These are phyloP conservation scores for Proctacanthus coquilletti DNA, from an alignment of 1,140 invertebrate species.

Conservation along the genomic window DNA sequence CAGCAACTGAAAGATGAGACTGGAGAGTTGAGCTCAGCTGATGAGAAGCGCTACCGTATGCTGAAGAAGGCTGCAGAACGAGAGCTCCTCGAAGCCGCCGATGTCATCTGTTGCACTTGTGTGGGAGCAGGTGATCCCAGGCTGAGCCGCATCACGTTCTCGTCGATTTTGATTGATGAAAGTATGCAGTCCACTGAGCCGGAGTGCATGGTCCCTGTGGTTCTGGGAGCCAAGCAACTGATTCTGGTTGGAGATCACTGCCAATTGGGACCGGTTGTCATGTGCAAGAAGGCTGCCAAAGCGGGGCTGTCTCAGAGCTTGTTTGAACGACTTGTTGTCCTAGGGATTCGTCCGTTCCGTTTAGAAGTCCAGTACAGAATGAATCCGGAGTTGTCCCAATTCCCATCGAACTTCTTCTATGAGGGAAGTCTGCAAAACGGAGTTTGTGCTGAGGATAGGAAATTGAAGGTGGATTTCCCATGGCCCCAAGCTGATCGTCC, in stretches of 20 bases:
- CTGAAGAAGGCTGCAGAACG: slow-evolving; percentile 86
- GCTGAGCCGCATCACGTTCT: slow-evolving; percentile 81
- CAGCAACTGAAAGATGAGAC: slow-evolving; percentile 96
- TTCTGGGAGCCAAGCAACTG: slow-evolving; percentile 88
- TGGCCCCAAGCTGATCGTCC: slow-evolving; percentile 94
- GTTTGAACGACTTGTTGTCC: slow-evolving; percentile 91
- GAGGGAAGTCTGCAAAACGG: slow-evolving; percentile 98
- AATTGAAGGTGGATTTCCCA: slow-evolving; percentile 89
- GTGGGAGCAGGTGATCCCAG: slow-evolving; percentile 95
- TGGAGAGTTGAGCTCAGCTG: slow-evolving; percentile 81
- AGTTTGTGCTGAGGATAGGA: slow-evolving; percentile 86
- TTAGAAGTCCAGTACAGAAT: slow-evolving; percentile 98
- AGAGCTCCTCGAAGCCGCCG: slow-evolving; percentile 84
- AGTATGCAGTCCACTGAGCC: slow-evolving; percentile 94
- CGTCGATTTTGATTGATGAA: slow-evolving; percentile 96
- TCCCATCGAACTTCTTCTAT: slow-evolving; percentile 99
- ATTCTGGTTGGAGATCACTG: slow-evolving; percentile 98
- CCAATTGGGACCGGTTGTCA: slow-evolving; percentile 94
- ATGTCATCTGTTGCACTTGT: slow-evolving; percentile 98
- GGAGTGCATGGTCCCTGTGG: slow-evolving; percentile 97
- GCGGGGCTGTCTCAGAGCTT: slow-evolving; percentile 94
- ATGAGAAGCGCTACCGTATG: slow-evolving; percentile 87
- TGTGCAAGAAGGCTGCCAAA: slow-evolving; percentile 97
- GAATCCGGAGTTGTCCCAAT: slow-evolving; percentile 92
- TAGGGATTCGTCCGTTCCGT: slow-evolving; percentile 88